Evolutionary conservation across 2,113 vertebrate species (phyloP).

Genomic region (Caranx melampygus): DNA sequence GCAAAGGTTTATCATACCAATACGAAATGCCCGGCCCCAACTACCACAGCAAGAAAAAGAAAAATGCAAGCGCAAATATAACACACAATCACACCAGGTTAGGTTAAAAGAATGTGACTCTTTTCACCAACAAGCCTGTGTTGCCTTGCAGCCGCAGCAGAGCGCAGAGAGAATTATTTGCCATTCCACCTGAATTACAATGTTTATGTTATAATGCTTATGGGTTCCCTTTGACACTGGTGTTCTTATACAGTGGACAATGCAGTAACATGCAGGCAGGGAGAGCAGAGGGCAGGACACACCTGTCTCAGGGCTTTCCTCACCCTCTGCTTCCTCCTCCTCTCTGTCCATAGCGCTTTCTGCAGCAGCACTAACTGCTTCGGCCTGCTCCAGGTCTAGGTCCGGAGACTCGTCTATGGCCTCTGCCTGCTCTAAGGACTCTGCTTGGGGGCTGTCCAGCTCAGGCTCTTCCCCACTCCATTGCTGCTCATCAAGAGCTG

Average conservation of each 20-base stretch:
- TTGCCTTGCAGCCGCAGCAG: constrained; percentile 86
- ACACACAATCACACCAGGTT: constrained; percentile 56
- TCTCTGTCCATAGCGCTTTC: constrained; percentile 85
- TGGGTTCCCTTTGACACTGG: constrained; percentile 55
- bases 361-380: constrained; percentile 83
- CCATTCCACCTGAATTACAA: constrained; percentile 77
- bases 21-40: constrained; percentile 81
- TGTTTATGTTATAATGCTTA: constrained; percentile 67
- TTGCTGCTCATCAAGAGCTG: constrained; percentile 89
- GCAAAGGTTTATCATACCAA: constrained; percentile 71
- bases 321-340: constrained; percentile 82
- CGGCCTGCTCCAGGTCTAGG: constrained; percentile 78
- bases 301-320: constrained; percentile 89
- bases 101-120: constrained; percentile 73
- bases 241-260: constrained; percentile 64
- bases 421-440: constrained; percentile 85
- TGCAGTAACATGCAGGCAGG: constrained; percentile 88
- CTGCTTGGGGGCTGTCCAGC: constrained; percentile 80
- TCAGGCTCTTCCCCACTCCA: constrained; percentile 89
- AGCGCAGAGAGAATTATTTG: constrained; percentile 75
- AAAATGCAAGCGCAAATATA: constrained; percentile 68
- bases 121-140: constrained; percentile 86
- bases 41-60: constrained; percentile 67
- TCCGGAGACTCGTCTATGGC: constrained; percentile 84
- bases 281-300: constrained; percentile 87